Evolutionary conservation across 2,888 invertebrate species (phyloP), one percentile per base, ranked within the genome.

Genomic region (Endotricha flammealis): DNA sequence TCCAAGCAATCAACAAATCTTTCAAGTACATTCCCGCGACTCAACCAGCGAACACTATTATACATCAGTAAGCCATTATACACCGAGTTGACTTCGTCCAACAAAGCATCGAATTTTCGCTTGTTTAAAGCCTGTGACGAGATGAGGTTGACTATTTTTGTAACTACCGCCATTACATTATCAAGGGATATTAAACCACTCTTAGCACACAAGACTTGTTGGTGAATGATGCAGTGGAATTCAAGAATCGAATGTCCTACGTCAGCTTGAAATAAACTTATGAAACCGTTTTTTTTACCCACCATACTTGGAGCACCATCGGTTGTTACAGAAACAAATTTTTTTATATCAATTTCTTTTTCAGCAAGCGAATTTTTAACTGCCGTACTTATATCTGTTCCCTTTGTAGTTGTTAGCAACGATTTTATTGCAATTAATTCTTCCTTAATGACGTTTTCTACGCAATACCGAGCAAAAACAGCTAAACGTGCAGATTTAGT

Each of bases 81-180:
- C 44, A 50, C 45, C 16, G 53, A 57, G 44, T 50, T 50, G 38
- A 57, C 54, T 48, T 58, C 55, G 39, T 46, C 45, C 46, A 54
- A 50, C 45, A 57, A 52, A 42, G 43, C 48, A 39, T 44, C 45
- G 43, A 56, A 58, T 36, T 53, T 47, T 49, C 53, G 45, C 45
- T 56, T 54, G 46, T 54, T 53, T 53, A 55, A 46, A 53, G 53
- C 52, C 42, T 47, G 51, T 27, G 53, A 38, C 32, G 49, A 53
- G 36, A 47, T 50, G 39, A 47, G 41, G 42, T 49, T 49, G 41
- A 45, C 43, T 43, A 49, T 49, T 49, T 54, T 52, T 32, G 48
- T 51, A 23, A 49, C 53, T 42, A 53, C 46, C 12, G 39, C 40
- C 52, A 54, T 53, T 39, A 52, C 12, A 47, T 49, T 42, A 41